Evolutionary conservation across 2,113 vertebrate genomes (phyloP), one percentile per base, ranked within the genome.

Genomic region (Oenanthe melanoleuca): DNA sequence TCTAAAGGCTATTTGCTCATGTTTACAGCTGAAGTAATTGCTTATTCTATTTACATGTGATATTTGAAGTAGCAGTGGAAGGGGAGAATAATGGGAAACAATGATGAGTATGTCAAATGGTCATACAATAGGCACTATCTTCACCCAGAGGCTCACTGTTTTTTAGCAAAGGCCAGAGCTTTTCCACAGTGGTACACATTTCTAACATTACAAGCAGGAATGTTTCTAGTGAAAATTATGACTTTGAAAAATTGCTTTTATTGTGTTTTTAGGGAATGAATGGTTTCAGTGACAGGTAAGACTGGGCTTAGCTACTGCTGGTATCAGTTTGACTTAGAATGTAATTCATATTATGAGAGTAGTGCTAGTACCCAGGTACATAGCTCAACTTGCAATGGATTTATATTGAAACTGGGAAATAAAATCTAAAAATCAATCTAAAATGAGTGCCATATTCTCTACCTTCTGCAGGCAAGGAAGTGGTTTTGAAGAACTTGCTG

Each of bases 61-160:
- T 56, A 31, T 40, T 87, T 89, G 15, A 91, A 74, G 34, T 11
- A 63, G 44, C 38, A 34, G 8, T 87, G 24, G 69, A 71, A 84
- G 33, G 47, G 47, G 40, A 75, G 45, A 57, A 49, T 72, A 45
- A 34, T 8, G 40, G 28, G n/a, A 49, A 49, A 49, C 23, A 7
- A 25, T 11, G 33, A 67, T 40, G 49, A 81, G 34, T 42, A 13
- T 40, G 50, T 75, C 61, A 59, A 65, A 49, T n/a, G 66, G 24
- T 82, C 0, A 0, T 53, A 61, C 37, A 57, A 4, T 9, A 63
- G 59, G 14, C 47, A 16, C 0, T 1, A 2, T 83, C 71, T 83
- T 89, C 28, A 82, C 31, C 40, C 14, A 0, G 28, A 57, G 74
- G 33, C 71, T 89, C 23, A 3, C 22, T 80, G 72, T 9, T 73